Conservation (phyloP, 2,797 vertebrate genomes). For the Carapus acus region DNA sequence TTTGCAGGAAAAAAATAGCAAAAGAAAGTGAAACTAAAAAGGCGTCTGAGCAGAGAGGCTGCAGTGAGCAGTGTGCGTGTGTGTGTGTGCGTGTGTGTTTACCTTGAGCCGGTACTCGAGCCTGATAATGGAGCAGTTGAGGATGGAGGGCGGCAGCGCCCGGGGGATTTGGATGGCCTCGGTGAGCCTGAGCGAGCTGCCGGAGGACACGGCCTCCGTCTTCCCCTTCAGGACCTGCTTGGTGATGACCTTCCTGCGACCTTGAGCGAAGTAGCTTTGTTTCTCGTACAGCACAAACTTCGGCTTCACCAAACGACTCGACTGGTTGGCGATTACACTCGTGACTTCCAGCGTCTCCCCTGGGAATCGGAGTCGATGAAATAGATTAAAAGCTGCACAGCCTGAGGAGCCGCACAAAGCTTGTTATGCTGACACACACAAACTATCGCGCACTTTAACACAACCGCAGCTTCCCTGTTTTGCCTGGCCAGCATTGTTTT, state of each 20-base stretch:
- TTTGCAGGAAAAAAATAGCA: too few relatives aligned
- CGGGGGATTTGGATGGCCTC: constrained; percentile 48
- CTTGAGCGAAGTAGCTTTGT: constrained; percentile 54
- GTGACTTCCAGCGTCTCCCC: constrained; percentile 39
- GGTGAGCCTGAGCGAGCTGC: constrained; percentile 29
- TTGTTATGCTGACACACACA: too few relatives aligned
- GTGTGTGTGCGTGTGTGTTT: constrained; percentile 12
- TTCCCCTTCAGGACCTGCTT: constrained; percentile 43
- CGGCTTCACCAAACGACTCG: constrained; percentile 51
- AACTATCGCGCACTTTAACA: too few relatives aligned
- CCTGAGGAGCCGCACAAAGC: too few relatives aligned
- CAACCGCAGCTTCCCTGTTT: too few relatives aligned
- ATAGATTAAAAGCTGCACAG: too few relatives aligned
- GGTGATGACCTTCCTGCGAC: constrained; percentile 36
- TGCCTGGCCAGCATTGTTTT: too few relatives aligned
- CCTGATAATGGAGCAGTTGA: constrained; percentile 63
- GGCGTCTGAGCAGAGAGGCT: too few relatives aligned
- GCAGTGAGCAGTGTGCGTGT: neutral
- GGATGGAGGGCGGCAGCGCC: constrained; percentile 52
- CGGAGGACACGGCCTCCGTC: constrained; percentile 20
- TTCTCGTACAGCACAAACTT: constrained; percentile 56
- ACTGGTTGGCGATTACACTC: constrained; percentile 45
- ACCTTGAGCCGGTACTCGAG: constrained; percentile 78
- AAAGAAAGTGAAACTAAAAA: too few relatives aligned
- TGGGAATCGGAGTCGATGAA: constrained; percentile 13